Percentiles rank a stretch among this genome's conserved stretches.
Evolutionary conservation across 2,113 vertebrate genomes (phyloP).

Genomic region (Neoarius graeffei): DNA sequence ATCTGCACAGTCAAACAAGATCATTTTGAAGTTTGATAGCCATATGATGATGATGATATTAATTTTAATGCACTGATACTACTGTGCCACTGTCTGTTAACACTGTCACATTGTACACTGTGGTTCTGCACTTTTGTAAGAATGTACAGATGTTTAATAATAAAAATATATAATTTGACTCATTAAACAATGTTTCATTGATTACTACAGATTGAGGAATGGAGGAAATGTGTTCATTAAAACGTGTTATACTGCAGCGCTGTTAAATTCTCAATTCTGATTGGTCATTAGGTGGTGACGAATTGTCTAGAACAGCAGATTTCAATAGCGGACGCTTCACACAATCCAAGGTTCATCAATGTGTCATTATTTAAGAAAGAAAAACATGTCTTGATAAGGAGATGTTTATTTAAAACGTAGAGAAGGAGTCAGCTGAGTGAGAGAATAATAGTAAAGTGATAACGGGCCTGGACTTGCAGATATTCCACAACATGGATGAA

Average conservation of each 20-base stretch:
- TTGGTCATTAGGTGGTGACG: background rate
- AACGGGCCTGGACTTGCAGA: no score
- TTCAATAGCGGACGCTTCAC: no score
- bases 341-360: background rate
- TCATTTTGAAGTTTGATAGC: background rate
- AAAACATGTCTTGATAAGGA: background rate
- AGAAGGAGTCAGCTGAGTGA: background rate
- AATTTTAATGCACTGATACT: background rate
- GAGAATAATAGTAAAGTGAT: background rate
- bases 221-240: background rate
- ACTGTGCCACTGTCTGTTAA: background rate
- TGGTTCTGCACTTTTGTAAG: background rate
- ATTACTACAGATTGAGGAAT: background rate
- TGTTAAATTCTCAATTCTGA: background rate
- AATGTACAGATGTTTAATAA: background rate
- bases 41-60: background rate
- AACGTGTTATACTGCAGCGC: background rate
- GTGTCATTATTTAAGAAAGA: background rate
- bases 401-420: background rate
- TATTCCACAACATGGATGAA: no score
- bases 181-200: background rate
- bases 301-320: background rate
- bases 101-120: background rate
- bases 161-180: background rate
- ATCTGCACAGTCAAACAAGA: background rate